A percentile compares a stretch with the other conserved stretches of the same genome.
Conservation (phyloP, 2,888 invertebrate species). For the Drosophila algonquin region DNA sequence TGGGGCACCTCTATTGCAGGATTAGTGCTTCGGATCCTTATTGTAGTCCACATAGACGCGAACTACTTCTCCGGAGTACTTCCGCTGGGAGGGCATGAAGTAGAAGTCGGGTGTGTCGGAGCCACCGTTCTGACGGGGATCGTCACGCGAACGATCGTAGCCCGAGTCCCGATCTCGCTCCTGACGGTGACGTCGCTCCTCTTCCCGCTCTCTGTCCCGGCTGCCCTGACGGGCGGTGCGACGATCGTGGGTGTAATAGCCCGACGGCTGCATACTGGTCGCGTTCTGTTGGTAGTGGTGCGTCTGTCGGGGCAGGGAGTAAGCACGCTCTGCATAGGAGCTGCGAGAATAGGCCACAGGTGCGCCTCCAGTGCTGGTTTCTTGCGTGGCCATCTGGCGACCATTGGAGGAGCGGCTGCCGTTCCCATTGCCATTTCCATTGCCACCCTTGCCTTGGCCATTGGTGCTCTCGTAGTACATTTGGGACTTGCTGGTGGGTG, state of each 20-base stretch:
- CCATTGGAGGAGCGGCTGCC: conserved; percentile 55
- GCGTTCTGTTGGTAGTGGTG: conserved; percentile 82
- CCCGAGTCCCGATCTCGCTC: conserved; percentile 69
- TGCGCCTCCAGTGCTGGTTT: conserved; percentile 53
- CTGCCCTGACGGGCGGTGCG: conserved; percentile 82
- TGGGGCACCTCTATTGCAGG: neutral
- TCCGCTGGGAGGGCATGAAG: conserved; percentile 97
- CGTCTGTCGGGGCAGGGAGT: conserved; percentile 89
- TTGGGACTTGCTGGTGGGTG: conserved; percentile 83
- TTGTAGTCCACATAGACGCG: conserved; percentile 93
- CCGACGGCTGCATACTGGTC: conserved; percentile 81
- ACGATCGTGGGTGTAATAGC: conserved; percentile 86
- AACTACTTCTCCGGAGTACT: conserved; percentile 95
- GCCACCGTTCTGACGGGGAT: conserved; percentile 82
- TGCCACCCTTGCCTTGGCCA: conserved; percentile 47
- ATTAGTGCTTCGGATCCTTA: conserved; percentile 87
- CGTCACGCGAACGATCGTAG: conserved; percentile 81
- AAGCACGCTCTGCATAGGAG: conserved; percentile 87
- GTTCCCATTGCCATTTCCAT: conserved; percentile 28
- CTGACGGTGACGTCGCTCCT: conserved; percentile 80
- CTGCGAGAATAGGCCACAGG: conserved; percentile 68
- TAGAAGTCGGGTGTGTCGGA: conserved; percentile 91
- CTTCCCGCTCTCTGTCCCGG: conserved; percentile 59
- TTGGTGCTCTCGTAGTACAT: conserved; percentile 81
- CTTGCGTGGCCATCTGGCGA: conserved; percentile 50